Evolutionary conservation across 2,888 invertebrate species (phyloP).

Genomic region (Hanleya hanleyi): DNA sequence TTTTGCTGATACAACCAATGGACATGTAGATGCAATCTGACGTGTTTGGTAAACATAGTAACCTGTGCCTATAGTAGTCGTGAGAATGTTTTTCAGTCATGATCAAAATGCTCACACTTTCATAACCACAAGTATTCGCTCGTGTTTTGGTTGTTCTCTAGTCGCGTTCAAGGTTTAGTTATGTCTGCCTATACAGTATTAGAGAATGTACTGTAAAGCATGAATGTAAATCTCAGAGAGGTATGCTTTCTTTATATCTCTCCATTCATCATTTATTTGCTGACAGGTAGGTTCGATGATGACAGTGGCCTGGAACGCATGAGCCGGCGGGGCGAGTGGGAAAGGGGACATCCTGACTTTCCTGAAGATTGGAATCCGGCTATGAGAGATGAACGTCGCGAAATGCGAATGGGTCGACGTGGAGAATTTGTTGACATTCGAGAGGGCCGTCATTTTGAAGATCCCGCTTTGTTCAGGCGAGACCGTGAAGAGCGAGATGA

Average conservation of each 20-base stretch:
- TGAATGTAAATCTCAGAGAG: no score
- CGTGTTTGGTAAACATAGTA: no score
- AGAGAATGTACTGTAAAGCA: no score
- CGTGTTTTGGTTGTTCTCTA: neutral
- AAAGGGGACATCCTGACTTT: neutral
- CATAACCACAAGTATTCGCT: neutral
- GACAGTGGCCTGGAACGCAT: neutral
- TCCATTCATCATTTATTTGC: no score
- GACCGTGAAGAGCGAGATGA: neutral
- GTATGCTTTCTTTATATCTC: no score
- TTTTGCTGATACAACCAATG: no score
- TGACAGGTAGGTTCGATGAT: neutral
- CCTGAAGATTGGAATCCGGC: neutral
- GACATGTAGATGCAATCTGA: no score
- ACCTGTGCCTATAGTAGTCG: neutral
- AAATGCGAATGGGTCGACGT: neutral
- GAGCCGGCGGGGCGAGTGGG: neutral
- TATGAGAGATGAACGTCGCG: neutral
- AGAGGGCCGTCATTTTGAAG: neutral
- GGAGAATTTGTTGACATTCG: neutral
- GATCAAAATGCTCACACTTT: neutral
- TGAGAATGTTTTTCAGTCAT: neutral
- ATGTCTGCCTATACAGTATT: no score
- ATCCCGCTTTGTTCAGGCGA: neutral
- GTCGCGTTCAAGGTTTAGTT: no score